phyloP scores from a whole-genome alignment of 2,797 vertebrate genomes.

The Anomalospiza imberbis region DNA sequence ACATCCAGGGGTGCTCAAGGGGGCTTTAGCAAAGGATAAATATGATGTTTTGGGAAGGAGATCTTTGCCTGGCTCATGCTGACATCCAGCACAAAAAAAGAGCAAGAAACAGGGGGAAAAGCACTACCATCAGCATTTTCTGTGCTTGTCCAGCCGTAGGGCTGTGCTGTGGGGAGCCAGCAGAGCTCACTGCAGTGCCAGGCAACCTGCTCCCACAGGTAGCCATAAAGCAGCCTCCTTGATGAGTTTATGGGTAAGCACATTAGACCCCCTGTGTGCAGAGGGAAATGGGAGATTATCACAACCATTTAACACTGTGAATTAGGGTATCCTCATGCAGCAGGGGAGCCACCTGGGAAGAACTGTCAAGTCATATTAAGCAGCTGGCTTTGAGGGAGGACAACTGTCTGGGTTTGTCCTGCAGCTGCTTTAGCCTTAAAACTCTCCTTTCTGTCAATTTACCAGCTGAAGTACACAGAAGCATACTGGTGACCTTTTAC shows the following conservation, averaged over 20 bases:
- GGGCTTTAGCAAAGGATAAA: background rate
- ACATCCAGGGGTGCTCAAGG: background rate
- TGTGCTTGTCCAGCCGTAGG: background rate
- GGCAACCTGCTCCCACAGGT: background rate
- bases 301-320: slow-evolving; percentile 4
- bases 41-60: background rate
- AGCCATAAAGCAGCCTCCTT: slow-evolving; percentile 17
- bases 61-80: background rate
- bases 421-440: background rate
- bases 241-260: background rate
- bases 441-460: background rate
- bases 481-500: background rate
- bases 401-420: background rate
- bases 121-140: background rate
- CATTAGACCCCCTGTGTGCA: background rate
- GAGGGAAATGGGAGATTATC: slow-evolving; percentile 10
- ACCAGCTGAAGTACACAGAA: background rate
- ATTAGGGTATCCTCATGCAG: background rate
- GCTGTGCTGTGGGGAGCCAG: background rate
- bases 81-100: background rate
- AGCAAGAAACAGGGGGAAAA: background rate
- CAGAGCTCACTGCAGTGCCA: background rate
- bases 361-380: background rate
- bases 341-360: background rate
- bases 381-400: background rate